Evolutionary conservation across 1,140 invertebrate species (phyloP).

Genomic region (Dinoponera quadriceps): DNA sequence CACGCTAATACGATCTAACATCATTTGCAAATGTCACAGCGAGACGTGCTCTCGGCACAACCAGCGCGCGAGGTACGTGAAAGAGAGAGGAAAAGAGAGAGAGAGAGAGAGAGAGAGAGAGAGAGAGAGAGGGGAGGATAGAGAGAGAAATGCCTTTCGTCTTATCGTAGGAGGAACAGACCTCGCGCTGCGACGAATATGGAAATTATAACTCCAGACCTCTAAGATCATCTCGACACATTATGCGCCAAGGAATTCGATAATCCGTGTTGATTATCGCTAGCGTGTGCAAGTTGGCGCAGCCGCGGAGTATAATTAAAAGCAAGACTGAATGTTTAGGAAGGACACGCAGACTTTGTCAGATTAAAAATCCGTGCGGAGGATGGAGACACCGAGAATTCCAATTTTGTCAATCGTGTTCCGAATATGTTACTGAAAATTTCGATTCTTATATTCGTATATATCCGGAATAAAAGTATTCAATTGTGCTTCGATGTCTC

Average conservation of each 20-base stretch:
- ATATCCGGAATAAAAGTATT: too few species aligned
- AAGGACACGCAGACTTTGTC: background rate
- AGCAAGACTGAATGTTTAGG: background rate
- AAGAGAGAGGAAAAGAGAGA: background rate
- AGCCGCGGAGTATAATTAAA: background rate
- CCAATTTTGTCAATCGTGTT: too few species aligned
- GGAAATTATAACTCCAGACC: conserved; percentile 9
- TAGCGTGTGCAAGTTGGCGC: background rate
- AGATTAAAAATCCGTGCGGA: too few species aligned
- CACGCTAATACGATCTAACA: conserved; percentile 67
- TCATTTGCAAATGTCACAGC: conserved; percentile 72
- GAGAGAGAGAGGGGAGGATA: too few species aligned
- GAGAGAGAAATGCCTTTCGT: background rate
- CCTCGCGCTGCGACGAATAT: conserved; percentile 17
- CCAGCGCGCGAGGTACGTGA: conserved; percentile 12
- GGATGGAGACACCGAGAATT: too few species aligned
- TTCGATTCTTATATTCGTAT: too few species aligned
- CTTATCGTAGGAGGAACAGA: conserved; percentile 32
- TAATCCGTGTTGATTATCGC: background rate
- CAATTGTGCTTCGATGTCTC: too few species aligned
- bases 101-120: background rate
- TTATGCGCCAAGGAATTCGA: background rate
- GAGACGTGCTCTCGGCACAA: conserved; percentile 59
- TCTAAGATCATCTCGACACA: conserved; percentile 15
- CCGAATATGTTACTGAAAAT: too few species aligned